Base-by-base conservation (phyloP, 2,888 invertebrate genomes). In the Sacculina carcini region DNA sequence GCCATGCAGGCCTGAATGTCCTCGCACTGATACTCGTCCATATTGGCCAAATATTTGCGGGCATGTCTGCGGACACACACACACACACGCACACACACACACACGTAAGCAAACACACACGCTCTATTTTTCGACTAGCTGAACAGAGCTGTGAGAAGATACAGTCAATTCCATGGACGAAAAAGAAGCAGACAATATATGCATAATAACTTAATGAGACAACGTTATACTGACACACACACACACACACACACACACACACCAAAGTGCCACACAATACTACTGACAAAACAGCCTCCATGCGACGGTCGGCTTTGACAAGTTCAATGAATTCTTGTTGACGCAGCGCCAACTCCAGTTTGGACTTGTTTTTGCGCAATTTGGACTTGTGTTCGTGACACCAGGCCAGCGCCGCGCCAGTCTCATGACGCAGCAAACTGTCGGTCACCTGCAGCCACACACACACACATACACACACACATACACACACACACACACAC, bases 361-460 rank as follows among this genome's bases (percentile, higher is more conserved):
- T 84, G 50, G 92, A 92, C 66, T 85, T 84, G 56, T 92, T 75
- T 68, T 92, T 92, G 52, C 90, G 72, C 56, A 94, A 72, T 64
- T 90, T 92, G 32, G 89, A 89, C 65, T 86, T 81, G 69, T 94
- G 92, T 64, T 94, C 94, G 61, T 85, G 81, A 67, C 94, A 94
- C 94, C 94, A 94, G 55, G 79, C 73, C 53, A 92, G 74, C 64
- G 90, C 90, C 63, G 86, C 82, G 2, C 73, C 71, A 0, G 90
- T 90, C 66, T 90, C 85, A 52, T 76, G 78, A 54, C 74, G 74
- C 3, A 74, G 69, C 52, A 96, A 66, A 56, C 89, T 86, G 55
- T 78, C 77, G 52, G 56, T 55, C 39, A 55, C 56, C 38, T 57
- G 55, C 14, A 52, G 38, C 14, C 5, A 9, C 14, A 4, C 14